These are phyloP conservation scores for Acrossocheilus wenchowensis DNA, from an alignment of 2,797 vertebrate genomes.

Conservation along the genomic window DNA sequence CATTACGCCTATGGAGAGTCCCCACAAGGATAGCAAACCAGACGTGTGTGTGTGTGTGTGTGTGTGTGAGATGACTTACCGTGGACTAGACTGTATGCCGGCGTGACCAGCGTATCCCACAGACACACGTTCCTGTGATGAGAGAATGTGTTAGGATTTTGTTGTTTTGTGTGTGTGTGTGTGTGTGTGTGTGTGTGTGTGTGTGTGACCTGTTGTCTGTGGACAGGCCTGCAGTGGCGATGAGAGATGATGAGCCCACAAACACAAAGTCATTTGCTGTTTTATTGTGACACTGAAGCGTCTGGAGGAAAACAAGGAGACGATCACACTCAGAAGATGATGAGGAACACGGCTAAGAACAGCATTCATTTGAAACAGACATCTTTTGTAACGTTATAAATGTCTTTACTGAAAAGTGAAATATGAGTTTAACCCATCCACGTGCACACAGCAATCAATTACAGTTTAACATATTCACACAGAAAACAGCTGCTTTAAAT, in stretches of 20 bases:
- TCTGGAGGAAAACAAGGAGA: slow-evolving; percentile 75
- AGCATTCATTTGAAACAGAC: not conserved
- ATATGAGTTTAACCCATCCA: too few relatives aligned
- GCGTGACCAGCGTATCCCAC: slow-evolving; percentile 95
- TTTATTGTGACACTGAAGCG: slow-evolving; percentile 96
- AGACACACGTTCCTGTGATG: slow-evolving; percentile 91
- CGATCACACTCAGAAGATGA: not conserved
- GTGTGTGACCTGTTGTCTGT: slow-evolving; percentile 88
- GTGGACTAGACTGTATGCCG: slow-evolving; percentile 89
- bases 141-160: not conserved
- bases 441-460: too few relatives aligned
- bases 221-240: slow-evolving; percentile 94
- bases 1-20: too few relatives aligned
- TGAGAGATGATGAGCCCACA: slow-evolving; percentile 94
- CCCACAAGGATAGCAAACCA: too few relatives aligned
- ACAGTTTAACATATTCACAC: too few relatives aligned
- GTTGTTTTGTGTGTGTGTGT: not conserved
- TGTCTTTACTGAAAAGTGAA: too few relatives aligned
- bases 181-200: too few relatives aligned
- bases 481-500: too few relatives aligned
- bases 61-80: slow-evolving; percentile 77
- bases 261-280: slow-evolving; percentile 97
- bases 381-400: not conserved
- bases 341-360: slow-evolving; percentile 43
- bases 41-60: not conserved